A percentile compares a stretch with the other conserved stretches of the same genome.
Conservation (phyloP, 2,113 vertebrate genomes). For the Neoarius graeffei region DNA sequence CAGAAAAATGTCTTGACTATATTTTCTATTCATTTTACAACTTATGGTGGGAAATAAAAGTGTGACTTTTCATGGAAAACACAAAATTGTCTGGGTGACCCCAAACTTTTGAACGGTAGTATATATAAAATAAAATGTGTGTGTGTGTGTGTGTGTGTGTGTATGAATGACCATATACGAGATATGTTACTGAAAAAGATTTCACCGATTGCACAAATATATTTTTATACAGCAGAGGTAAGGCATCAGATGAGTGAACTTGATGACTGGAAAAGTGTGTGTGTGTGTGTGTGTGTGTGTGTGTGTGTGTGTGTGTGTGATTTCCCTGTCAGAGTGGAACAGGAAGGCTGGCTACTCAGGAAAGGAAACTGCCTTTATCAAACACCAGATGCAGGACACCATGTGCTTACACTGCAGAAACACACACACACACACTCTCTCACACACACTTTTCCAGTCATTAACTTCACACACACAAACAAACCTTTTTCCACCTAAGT, state of each 20-base stretch:
- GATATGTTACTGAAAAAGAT: neutral
- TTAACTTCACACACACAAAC: conserved; percentile 9
- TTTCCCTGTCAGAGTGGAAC: conserved; percentile 64
- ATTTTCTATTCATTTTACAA: too few relatives aligned
- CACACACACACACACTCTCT: conserved; percentile 39
- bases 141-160: neutral
- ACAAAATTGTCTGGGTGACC: too few relatives aligned
- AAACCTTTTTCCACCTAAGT: neutral
- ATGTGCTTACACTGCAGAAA: conserved; percentile 71
- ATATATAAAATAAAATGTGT: too few relatives aligned
- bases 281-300: conserved; percentile 32
- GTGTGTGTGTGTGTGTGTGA: conserved; percentile 31
- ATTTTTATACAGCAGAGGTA: neutral
- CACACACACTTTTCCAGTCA: neutral
- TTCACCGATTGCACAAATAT: neutral
- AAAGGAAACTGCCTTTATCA: conserved; percentile 72
- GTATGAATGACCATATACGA: neutral
- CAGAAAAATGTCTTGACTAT: too few relatives aligned
- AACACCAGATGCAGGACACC: conserved; percentile 73
- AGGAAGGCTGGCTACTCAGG: conserved; percentile 71
- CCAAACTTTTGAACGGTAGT: too few relatives aligned
- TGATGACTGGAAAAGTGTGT: conserved; percentile 6
- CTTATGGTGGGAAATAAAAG: too few relatives aligned
- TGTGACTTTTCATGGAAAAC: too few relatives aligned
- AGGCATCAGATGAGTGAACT: neutral